Evolutionary conservation across 2,797 vertebrate species (phyloP).

Genomic region (Megaceryle alcyon): DNA sequence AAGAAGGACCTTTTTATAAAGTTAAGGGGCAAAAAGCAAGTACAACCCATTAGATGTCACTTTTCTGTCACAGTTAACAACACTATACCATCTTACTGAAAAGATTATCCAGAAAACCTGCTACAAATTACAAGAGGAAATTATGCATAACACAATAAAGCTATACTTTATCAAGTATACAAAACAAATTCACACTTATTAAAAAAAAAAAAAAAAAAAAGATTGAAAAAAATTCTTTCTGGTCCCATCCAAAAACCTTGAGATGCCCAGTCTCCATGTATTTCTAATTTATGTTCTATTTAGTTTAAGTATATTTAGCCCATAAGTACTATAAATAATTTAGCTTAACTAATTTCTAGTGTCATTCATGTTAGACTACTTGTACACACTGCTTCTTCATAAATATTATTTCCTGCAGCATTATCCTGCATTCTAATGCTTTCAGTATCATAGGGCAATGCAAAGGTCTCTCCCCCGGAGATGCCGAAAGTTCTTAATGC

Average conservation of each 20-base stretch:
- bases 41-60: neutral
- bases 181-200: neutral
- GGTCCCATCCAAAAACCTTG: neutral
- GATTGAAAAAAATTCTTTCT: neutral
- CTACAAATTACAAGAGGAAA: neutral
- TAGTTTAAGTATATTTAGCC: neutral
- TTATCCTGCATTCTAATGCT: neutral
- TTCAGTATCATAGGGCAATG: neutral
- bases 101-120: neutral
- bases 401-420: neutral
- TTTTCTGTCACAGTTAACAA: neutral
- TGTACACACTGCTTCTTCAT: neutral
- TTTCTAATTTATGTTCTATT: neutral
- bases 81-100: neutral
- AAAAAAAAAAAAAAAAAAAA: neutral
- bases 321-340: neutral
- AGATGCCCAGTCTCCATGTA: neutral
- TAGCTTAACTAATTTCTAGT: neutral
- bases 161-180: neutral
- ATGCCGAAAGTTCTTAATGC: neutral
- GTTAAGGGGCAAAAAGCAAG: neutral
- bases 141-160: neutral
- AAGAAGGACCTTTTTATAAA: neutral
- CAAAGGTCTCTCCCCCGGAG: neutral
- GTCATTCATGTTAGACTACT: neutral